These are phyloP conservation scores for Brachionus sp. DNA, from an alignment of 1,140 invertebrate species.

Conservation along the genomic window DNA sequence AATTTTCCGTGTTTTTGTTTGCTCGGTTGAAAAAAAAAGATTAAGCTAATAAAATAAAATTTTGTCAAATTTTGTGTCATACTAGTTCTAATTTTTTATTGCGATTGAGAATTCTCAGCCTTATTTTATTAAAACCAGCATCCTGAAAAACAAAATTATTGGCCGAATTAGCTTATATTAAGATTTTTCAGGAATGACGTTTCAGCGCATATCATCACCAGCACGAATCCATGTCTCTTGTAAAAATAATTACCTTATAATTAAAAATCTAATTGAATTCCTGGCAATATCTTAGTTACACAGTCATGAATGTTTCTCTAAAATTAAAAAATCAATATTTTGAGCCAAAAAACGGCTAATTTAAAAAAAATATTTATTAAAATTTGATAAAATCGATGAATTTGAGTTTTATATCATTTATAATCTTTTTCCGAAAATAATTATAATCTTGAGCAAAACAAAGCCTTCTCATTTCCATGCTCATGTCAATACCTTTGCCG, in stretches of 20 bases:
- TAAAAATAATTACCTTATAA: not conserved
- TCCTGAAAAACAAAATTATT: not conserved
- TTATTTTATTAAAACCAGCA: not conserved
- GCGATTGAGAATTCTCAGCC: not conserved
- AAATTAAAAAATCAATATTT: slow-evolving; percentile 27
- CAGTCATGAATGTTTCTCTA: not conserved
- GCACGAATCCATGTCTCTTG: slow-evolving; percentile 28
- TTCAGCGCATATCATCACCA: not conserved
- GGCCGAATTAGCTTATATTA: not conserved
- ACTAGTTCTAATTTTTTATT: not conserved
- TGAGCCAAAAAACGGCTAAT: not conserved
- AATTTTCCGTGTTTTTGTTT: not conserved
- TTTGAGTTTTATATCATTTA: not conserved
- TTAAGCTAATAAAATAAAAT: not conserved
- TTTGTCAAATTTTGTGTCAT: not conserved
- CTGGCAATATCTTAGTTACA: not conserved
- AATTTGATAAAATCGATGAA: not conserved
- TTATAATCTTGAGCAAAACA: not conserved
- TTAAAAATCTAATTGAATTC: slow-evolving; percentile 35
- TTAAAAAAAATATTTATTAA: not conserved
- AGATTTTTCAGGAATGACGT: not conserved
- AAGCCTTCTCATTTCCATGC: not conserved
- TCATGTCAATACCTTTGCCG: slow-evolving; percentile 24
- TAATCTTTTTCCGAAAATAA: slow-evolving; percentile 5
- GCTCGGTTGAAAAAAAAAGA: not conserved